Evolutionary conservation across 1,140 invertebrate species (phyloP).

Genomic region (Yoshiicerus persimilis): DNA sequence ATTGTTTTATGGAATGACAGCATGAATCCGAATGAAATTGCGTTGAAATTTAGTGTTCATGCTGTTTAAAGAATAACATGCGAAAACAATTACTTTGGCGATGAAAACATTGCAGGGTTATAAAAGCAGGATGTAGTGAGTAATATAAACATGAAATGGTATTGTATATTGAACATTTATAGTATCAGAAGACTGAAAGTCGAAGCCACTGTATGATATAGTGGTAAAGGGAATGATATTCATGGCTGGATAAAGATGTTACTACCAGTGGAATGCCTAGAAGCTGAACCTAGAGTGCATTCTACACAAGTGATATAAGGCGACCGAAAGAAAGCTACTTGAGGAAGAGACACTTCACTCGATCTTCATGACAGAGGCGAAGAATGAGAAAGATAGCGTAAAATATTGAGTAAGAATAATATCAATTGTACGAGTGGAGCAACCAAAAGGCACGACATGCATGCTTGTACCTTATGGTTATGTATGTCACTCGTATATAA

Average conservation of each 20-base stretch:
- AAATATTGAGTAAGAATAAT: conserved; percentile 17
- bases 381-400: neutral
- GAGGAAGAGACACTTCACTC: neutral
- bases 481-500: neutral
- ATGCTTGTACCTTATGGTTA: no score
- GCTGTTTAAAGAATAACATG: neutral
- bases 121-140: neutral
- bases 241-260: conserved; percentile 11
- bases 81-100: conserved; percentile 8
- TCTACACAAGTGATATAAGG: neutral
- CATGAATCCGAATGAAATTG: neutral
- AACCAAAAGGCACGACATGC: neutral
- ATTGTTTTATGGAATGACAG: neutral
- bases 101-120: neutral
- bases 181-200: neutral
- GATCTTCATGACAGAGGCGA: neutral
- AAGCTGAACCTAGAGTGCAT: neutral
- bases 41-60: neutral
- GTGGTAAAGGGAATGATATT: neutral
- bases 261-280: neutral
- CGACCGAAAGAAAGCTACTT: neutral
- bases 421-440: neutral
- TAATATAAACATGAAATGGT: neutral
- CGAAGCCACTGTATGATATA: neutral
- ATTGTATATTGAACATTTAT: neutral